Evolutionary conservation across 2,797 vertebrate species (phyloP), one percentile per base, ranked within the genome.

Genomic region (Brachyrhaphis roseni): DNA sequence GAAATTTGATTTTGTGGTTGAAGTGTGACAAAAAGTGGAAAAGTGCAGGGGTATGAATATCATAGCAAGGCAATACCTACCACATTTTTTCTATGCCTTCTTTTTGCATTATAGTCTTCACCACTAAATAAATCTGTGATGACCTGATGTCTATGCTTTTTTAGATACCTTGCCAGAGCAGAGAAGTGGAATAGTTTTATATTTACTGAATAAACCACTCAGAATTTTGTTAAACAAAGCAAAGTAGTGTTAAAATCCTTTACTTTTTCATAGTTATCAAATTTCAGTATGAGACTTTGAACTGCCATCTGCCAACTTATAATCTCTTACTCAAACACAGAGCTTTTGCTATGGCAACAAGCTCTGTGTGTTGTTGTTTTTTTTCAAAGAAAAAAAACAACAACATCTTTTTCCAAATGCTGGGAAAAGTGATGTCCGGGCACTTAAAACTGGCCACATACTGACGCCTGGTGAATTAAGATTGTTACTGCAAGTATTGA

Each of bases 401-500:
- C 83, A 83, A 71, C 72, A 78, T 39, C 66, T 62, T n/a, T 88
- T 79, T 82, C 49, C n/a, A 46, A 80, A 55, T 18, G 12, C 43
- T 28, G 1, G 13, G 31, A 51, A 16, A 74, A 53, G 31, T 18
- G 2, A 75, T 34, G 13, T 23, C 59, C 43, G 16, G 45, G 46
- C 34, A 46, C 15, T 70, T 20, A 81, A 74, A 64, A 34, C 12
- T 47, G 83, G 85, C 72, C 64, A 11, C 64, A 88, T 51, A 85
- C 89, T 94, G 94, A 90, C 95, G 89, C 85, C 94, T 93, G 86
- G 87, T 90, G 95, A 31, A 12, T 5, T 8, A 16, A 47, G 34
- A 4, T 3, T 0, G 79, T 59, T 83, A 94, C 82, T 91, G 89
- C 91, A 88, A 26, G 15, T 73, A 28, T 62, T 0, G 15, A 34